phyloP scores from a whole-genome alignment of 1,140 invertebrate genomes.

The Liolophura sinensis region DNA sequence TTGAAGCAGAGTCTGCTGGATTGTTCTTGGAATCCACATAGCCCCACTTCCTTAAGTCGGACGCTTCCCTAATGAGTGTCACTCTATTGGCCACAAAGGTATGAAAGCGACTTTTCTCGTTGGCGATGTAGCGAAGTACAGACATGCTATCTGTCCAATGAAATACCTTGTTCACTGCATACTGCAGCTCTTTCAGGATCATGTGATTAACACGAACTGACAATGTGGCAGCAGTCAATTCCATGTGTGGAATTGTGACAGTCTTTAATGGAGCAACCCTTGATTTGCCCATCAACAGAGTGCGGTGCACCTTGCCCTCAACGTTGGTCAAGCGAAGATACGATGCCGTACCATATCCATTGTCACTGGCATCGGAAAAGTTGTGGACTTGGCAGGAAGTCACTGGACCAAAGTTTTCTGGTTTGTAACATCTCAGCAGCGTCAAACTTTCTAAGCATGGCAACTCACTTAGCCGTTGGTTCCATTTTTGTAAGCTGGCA shows the following conservation, averaged over 20 bases:
- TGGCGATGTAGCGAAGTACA: constrained; percentile 16
- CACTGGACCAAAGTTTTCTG: constrained; percentile 5
- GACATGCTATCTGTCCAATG: too few relatives aligned
- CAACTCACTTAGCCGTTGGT: constrained; percentile 12
- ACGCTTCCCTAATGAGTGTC: constrained; percentile 14
- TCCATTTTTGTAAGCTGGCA: constrained; percentile 12
- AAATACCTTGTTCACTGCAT: neutral
- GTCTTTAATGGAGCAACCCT: too few relatives aligned
- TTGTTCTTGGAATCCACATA: too few relatives aligned
- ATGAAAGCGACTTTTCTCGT: constrained; percentile 15
- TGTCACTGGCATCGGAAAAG: too few relatives aligned
- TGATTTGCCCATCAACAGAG: too few relatives aligned
- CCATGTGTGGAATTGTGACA: constrained; percentile 58
- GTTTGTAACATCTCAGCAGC: constrained; percentile 13
- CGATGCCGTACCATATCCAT: too few relatives aligned
- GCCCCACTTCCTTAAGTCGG: constrained; percentile 12
- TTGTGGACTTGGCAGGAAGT: constrained; percentile 6
- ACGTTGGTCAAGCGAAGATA: too few relatives aligned
- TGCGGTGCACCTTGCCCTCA: too few relatives aligned
- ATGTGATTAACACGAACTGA: constrained; percentile 22
- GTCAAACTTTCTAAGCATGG: constrained; percentile 1
- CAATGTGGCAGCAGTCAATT: constrained; percentile 57
- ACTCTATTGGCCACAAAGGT: constrained; percentile 27
- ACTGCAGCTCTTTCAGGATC: constrained; percentile 14
- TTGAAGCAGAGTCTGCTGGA: constrained; percentile 18